Evolutionary conservation across 2,888 invertebrate species (phyloP), one percentile per base, ranked within the genome.

Genomic region (Tetropium fuscum): DNA sequence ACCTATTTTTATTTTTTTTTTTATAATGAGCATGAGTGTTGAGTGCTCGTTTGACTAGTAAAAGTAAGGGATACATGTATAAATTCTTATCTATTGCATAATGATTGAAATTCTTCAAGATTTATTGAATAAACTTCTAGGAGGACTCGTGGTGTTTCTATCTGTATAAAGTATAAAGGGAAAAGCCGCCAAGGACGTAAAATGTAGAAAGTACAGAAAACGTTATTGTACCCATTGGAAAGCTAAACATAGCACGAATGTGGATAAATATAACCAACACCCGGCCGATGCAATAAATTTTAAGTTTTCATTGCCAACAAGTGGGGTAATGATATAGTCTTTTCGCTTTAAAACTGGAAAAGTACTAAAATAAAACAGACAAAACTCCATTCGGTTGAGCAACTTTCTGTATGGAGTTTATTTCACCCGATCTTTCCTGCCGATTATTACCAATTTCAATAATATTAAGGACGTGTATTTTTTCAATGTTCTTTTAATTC

Each of bases 291-390:
- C 51, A 40, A 51, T 51, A 51, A 51, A 51, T 51, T 51, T 22
- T 51, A 40, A 27, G 34, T 51, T 51, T 51, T 51, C 51, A 51
- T 40, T 51, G 51, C 51, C 51, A 51, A 49, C 49, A 49, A 51
- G 51, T 51, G 51, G 38, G 51, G 51, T 51, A 38, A n/a, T n/a
- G n/a, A 40, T 51, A 51, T 51, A 51, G 51, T 51, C 51, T 51
- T 34, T 44, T 40, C 51, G 40, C 27, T 40, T 51, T 51, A 51
- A 51, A 51, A 51, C 51, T 51, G 40, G 25, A 40, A 36, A 51
- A 40, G 40, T 40, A 40, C 40, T 51, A 15, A 51, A 51, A 51
- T 51, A 51, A 51, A 40, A 40, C 25, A 16, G 25, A 25, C 27
- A 18, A 38, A 38, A 51, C 51, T 40, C n/a, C 20, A 18, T 27